phyloP scores from a whole-genome alignment of 2,113 vertebrate species.

The Dolichotis patagonum region DNA sequence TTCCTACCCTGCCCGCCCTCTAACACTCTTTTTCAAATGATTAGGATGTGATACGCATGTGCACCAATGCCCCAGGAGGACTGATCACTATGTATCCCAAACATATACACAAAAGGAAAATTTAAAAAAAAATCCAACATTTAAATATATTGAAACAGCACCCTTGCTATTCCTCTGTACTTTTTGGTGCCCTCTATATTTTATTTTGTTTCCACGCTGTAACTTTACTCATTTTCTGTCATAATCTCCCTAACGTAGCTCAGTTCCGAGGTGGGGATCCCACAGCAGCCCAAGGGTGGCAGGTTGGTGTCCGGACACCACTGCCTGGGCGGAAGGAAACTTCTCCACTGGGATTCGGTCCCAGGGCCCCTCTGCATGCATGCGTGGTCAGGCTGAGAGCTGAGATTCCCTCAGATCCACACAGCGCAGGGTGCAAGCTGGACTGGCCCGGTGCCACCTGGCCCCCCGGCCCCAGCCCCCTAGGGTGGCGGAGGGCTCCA shows the following conservation, averaged over 20 bases:
- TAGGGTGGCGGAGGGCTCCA: not conserved
- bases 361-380: rapidly evolving
- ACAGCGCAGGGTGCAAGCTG: not conserved
- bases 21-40: not conserved
- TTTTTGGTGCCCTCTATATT: not conserved
- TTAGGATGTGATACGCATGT: not conserved
- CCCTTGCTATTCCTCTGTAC: not conserved
- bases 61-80: not conserved
- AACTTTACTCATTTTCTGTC: not conserved
- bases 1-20: not conserved
- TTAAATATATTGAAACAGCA: not conserved
- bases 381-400: not conserved
- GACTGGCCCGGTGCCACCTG: not conserved
- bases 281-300: not conserved
- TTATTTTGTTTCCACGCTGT: not conserved
- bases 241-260: not conserved
- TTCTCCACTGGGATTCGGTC: not conserved
- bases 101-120: not conserved
- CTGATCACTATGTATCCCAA: not conserved
- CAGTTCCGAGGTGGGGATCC: not conserved
- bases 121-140: not conserved
- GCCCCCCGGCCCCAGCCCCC: not conserved
- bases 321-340: not conserved
- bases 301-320: not conserved
- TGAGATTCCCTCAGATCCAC: not conserved